These are phyloP conservation scores for Vireo altiloquus DNA, from an alignment of 2,113 vertebrate species.

Conservation along the genomic window DNA sequence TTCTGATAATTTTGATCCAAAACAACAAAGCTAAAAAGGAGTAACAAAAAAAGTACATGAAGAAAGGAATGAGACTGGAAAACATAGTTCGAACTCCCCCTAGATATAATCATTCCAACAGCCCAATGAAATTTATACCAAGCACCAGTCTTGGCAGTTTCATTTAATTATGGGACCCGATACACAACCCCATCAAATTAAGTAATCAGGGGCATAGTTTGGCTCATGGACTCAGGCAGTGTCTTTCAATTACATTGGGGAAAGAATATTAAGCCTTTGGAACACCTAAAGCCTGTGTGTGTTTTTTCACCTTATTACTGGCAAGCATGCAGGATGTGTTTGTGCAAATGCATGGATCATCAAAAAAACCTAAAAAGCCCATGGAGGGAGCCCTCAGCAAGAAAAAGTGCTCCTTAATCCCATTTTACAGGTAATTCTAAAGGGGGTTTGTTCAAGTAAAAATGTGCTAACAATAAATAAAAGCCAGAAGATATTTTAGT, in stretches of 20 bases:
- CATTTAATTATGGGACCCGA: not conserved
- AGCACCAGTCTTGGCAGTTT: not conserved
- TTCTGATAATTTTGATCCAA: not conserved
- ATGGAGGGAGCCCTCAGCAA: not conserved
- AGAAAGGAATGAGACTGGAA: not conserved
- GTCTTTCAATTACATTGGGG: not conserved
- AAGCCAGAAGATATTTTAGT: not conserved
- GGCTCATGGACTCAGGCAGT: not conserved
- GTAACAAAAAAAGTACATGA: not conserved
- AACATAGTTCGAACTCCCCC: not conserved
- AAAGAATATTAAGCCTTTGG: slow-evolving; percentile 20
- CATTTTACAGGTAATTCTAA: not conserved
- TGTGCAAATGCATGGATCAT: not conserved
- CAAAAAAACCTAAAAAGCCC: not conserved
- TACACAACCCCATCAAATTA: slow-evolving; percentile 4
- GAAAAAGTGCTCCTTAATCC: not conserved
- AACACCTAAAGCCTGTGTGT: not conserved
- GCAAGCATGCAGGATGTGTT: not conserved
- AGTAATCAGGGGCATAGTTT: not conserved
- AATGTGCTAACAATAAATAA: not conserved
- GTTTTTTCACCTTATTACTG: slow-evolving; percentile 30
- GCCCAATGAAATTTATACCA: not conserved
- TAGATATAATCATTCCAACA: not conserved
- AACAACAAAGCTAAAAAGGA: not conserved
- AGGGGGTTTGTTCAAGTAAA: not conserved